Base-by-base conservation (phyloP, 2,797 vertebrate species). In the Paedocypris micromegethes region DNA sequence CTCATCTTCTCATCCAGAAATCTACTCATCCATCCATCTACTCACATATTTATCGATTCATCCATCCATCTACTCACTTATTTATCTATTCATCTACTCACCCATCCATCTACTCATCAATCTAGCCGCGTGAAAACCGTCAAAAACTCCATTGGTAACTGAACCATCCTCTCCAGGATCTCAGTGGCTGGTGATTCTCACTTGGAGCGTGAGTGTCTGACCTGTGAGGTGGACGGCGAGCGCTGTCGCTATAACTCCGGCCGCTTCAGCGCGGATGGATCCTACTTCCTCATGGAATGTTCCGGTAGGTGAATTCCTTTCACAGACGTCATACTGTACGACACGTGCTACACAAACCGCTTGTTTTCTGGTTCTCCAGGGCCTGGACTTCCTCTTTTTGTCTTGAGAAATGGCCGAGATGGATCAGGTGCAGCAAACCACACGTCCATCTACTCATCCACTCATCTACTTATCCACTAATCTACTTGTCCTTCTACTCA, bases 191-290 rank as follows among this genome's bases (percentile, higher is more conserved):
- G 51, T 6, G 23, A 4, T n/a, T 5, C 3, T 75, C 38, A 68
- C 51, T 58, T 55, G n/a, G 47, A 4, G 1, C 7, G 61, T 39
- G 77, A 49, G 9, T 99, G 97, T 81, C 85, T 98, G 70, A 98
- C 91, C 9, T 98, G 96, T 84, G n/a, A 60, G 3, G 49, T 92
- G 61, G 8, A 76, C 38, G 45, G 41, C 50, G 77, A 90, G 4
- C 82, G 87, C 68, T 98, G 96, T 83, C 87, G 87, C 64, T 96
- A 93, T 80, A 94, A 93, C 81, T 92, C 92, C 0, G 92, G 84
- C 48, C 91, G 86, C 72, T 92, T 99, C 84, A 98, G 95, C 83
- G 83, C 84, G 72, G 76, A 88, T 0, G 88, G 89, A 7, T 88
- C 85, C 45, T 97, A 87, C 83, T 99, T 93, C 82, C 86, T 85